Base-by-base conservation (phyloP, 2,113 vertebrate species). In the Macaca nemestrina region DNA sequence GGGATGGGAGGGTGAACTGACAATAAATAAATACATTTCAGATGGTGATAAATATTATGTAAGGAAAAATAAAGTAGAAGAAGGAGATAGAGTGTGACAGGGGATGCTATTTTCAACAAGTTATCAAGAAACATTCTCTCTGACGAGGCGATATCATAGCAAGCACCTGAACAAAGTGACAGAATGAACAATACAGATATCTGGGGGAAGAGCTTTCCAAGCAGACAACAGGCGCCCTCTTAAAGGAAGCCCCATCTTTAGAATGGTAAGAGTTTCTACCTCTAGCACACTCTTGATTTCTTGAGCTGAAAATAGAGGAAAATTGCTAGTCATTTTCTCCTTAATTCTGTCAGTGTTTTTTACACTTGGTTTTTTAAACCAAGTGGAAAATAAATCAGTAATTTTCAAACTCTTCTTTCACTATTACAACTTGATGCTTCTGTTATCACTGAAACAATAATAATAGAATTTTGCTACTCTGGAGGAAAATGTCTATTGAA, bases 361-460 rank as follows among this genome's bases (percentile, higher is more conserved):
- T 70, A 87, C 20, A 72, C 25, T 61, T 84, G 5, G 0, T 52
- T 43, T 48, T 86, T 80, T 80, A 76, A 80, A 52, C 18, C 5
- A 40, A 70, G 38, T 84, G 40, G 16, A 68, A 92, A 88, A 88
- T 76, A 97, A 94, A 83, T 86, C 61, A 87, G 80, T 72, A 61
- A 80, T 94, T 92, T 93, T 76, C 43, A 96, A 93, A 72, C 55
- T 78, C 57, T 93, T 73, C 8, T 94, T 90, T 93, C n/a, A 80
- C 9, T 38, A 61, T 82, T 76, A 32, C 18, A 90, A 70, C n/a
- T 57, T 96, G n/a, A 95, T 45, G 18, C 23, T 32, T 85, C 45
- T 73, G 18, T 82, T 91, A 91, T 81, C 85, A 82, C 25, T 64
- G 9, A 93, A 93, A 81, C 61, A 85, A 89, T 32, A 8, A 48